Percentiles rank a stretch among this genome's conserved stretches.
These are phyloP conservation scores for Ibycter americanus DNA, from an alignment of 2,797 vertebrate species.

Conservation along the genomic window DNA sequence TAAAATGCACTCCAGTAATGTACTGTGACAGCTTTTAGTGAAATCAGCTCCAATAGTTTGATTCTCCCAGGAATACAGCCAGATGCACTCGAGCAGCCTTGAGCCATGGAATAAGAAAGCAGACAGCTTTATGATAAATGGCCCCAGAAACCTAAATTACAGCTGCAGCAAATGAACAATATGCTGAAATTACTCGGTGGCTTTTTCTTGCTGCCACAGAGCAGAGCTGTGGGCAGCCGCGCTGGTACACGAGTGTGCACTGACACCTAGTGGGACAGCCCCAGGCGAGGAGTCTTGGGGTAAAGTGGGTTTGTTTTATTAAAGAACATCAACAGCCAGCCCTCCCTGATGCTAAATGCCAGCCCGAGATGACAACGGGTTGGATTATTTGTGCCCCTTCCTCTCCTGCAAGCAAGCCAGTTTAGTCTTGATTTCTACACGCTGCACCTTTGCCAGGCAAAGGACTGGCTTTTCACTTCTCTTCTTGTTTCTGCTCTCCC, in stretches of 20 bases:
- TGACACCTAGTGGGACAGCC: slow-evolving; percentile 65
- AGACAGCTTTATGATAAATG: slow-evolving; percentile 66
- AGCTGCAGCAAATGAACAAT: slow-evolving; percentile 65
- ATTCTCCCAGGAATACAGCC: slow-evolving; percentile 26
- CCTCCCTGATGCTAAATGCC: fast-evolving
- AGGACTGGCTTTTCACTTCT: not conserved
- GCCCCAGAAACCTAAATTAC: slow-evolving; percentile 68
- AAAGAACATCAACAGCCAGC: not conserved
- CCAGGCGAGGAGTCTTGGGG: not conserved
- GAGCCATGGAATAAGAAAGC: slow-evolving; percentile 62
- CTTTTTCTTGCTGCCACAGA: not conserved
- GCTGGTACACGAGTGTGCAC: not conserved
- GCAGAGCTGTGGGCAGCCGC: not conserved
- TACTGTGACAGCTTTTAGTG: slow-evolving; percentile 61
- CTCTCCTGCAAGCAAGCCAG: not conserved
- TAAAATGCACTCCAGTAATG: slow-evolving; percentile 58
- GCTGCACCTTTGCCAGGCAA: not conserved
- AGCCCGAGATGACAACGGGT: fast-evolving
- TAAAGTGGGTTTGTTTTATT: not conserved
- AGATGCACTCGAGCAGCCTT: slow-evolving; percentile 64
- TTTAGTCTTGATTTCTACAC: not conserved
- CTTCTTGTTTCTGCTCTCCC: not conserved
- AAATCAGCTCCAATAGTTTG: slow-evolving; percentile 46
- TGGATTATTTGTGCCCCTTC: not conserved
- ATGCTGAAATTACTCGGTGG: slow-evolving; percentile 9